Conservation (phyloP, 64 coral and sea anemone genomes). For the Pachyseris speciosa region DNA sequence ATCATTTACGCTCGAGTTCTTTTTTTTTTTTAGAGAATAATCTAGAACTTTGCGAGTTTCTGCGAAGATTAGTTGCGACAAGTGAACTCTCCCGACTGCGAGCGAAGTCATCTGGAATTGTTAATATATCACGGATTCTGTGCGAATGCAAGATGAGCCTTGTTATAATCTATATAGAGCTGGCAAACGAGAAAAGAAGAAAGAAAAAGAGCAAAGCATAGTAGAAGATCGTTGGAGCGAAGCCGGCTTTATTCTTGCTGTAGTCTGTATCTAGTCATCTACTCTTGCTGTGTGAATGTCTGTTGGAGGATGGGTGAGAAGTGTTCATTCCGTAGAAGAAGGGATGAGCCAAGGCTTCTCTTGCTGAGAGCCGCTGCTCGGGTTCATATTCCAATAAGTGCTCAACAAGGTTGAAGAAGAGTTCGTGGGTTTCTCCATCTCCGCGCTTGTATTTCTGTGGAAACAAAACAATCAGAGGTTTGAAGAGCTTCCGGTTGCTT, state of each 20-base stretch:
- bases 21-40: neutral
- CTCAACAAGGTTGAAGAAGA: constrained; percentile 92
- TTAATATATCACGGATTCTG: neutral
- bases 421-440: constrained; percentile 70
- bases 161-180: neutral
- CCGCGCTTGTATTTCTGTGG: constrained; percentile 80
- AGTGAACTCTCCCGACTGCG: neutral
- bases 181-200: constrained; percentile 21
- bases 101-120: no score
- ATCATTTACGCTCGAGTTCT: neutral
- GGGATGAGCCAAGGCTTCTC: constrained; percentile 86
- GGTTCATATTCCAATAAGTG: constrained; percentile 89
- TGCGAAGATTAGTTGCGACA: neutral
- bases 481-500: no score
- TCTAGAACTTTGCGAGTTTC: neutral
- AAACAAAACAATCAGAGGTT: neutral
- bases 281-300: constrained; percentile 92
- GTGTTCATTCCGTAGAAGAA: constrained; percentile 77
- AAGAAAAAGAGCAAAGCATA: constrained; percentile 23
- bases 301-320: constrained; percentile 32
- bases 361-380: constrained; percentile 74
- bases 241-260: neutral
- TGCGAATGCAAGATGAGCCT: neutral
- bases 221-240: constrained; percentile 1
- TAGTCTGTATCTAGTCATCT: constrained; percentile 77